Evolutionary conservation across 1,140 invertebrate genomes (phyloP), one percentile per base, ranked within the genome.

Genomic region (Reticulitermes speratus): DNA sequence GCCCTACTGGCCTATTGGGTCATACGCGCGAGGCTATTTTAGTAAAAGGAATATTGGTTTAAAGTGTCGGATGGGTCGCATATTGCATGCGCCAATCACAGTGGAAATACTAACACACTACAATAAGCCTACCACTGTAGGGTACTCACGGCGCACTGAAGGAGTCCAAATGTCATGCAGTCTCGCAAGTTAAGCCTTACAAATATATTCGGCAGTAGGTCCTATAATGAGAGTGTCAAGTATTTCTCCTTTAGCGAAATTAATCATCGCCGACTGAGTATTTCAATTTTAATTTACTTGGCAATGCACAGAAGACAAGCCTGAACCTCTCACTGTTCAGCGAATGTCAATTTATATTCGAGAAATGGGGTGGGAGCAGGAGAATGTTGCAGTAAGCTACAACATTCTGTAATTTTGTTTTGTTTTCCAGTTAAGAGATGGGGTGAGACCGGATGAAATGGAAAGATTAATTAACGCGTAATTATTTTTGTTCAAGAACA

Each of bases 401-500:
- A 30, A 9, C 52, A 55, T 21, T 19, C 52, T 55, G 19, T 21
- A 55, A 75, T 75, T 75, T 75, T 75, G 65, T 75, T 75, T 75
- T 75, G 65, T 75, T 75, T 75, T 16, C n/a, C 65, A 30, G 65
- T 75, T 75, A 75, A 30, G n/a, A 30, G 25, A n/a, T 75, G 65
- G 65, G 65, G 65, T 75, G 65, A 30, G 25, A 75, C 25, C 25
- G 65, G 65, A 75, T 75, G 65, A 75, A 75, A 75, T 30, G 65
- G 65, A 75, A 75, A 75, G 65, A 75, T 75, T 75, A 75, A 75
- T 75, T 75, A 75, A 75, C 65, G 65, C n/a, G 65, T 75, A 75
- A 75, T 75, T 75, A 75, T 75, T 75, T 75, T 75, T 75, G 65
- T 30, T 75, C 5, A 75, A 30, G 65, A 75, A 75, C 25, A 75